Base-by-base conservation (phyloP, 2,797 vertebrate species). In the Pteropus rufus region DNA sequence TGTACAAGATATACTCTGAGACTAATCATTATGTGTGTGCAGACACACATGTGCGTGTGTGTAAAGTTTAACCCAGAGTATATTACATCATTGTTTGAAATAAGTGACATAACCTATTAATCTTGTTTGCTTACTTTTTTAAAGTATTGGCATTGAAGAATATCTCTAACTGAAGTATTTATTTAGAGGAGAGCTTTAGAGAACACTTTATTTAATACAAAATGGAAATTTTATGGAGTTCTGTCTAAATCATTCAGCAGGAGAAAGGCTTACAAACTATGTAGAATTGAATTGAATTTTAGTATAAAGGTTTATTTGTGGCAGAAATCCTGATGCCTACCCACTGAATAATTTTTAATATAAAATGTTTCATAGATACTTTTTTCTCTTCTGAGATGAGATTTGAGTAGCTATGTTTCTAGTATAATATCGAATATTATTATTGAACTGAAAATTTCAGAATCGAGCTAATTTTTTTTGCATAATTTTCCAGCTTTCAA, bases 111-210 rank as follows among this genome's bases (percentile, higher is more conserved):
- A 92, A 92, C 80, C 97, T 97, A 97, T 77, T 0, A 92, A 91
- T 97, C 82, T 95, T 95, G 36, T 86, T 97, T 97, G n/a, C 93
- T 97, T 97, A 92, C 90, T 97, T 96, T 96, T 52, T 91, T 39
- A 96, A 75, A 91, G 34, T n/a, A 31, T 96, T 96, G 93, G 80
- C 87, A 54, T 54, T 58, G 0, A 94, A 92, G 93, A 90, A 12
- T 97, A 93, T 92, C 89, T 97, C 89, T 98, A 98, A 91, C 80
- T 87, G 49, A 91, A 96, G 83, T 96, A 88, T 97, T 97, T 97
- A 81, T 94, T 97, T 98, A 98, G 88, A 87, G 90, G 81, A 96
- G 92, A 92, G 18, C 49, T 97, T 98, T 90, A 95, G 93, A 97
- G 49, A 88, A 91, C 7, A 75, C 16, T 0, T 0, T 95, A 70